Base-by-base conservation (phyloP, 2,797 vertebrate genomes). In the Gobionotothen gibberifrons region DNA sequence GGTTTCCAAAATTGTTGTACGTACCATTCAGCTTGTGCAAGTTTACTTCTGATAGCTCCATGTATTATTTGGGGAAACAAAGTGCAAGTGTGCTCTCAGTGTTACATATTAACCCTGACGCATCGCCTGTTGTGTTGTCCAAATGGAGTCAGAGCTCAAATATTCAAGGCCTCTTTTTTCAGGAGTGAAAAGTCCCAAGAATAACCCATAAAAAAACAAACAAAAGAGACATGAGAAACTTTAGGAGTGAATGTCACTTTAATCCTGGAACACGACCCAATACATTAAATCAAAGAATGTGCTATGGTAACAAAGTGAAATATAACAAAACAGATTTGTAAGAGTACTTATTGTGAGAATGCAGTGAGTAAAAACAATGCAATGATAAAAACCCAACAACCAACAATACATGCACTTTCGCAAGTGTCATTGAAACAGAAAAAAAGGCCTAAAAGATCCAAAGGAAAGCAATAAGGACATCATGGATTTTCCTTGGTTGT, bases 41-140 rank as follows among this genome's bases (percentile, higher is more conserved):
- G 61, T 76, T 66, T 53, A 56, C 29, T 49, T 76, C 70, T 82
- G 79, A 83, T 89, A 86, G 67, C 74, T 60, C 68, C 56, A 72
- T 78, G 83, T 80, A 83, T 61, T 94, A 90, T 96, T 93, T 87
- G 93, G 87, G 68, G 92, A 94, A 79, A 82, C 95, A 96, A 96
- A 95, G 95, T 95, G 78, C 95, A 95, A 93, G 92, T 93, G 84
- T 93, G 81, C 85, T 84, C 84, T 87, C 60, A 63, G 46, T 16
- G 91, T 95, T 95, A 94, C 77, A 86, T 66, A 95, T 96, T 95
- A 95, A 95, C 94, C 81, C 81, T 11, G 46, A 65, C 52, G 57
- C 44, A 59, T 46, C 32, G 51, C 12, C 67, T 57, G 58, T 17
- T 52, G n/a, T 65, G 36, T 76, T 47, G 49, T 69, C 75, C 44